phyloP scores from a whole-genome alignment of 1,140 invertebrate genomes.

The Euwallacea fornicatus region DNA sequence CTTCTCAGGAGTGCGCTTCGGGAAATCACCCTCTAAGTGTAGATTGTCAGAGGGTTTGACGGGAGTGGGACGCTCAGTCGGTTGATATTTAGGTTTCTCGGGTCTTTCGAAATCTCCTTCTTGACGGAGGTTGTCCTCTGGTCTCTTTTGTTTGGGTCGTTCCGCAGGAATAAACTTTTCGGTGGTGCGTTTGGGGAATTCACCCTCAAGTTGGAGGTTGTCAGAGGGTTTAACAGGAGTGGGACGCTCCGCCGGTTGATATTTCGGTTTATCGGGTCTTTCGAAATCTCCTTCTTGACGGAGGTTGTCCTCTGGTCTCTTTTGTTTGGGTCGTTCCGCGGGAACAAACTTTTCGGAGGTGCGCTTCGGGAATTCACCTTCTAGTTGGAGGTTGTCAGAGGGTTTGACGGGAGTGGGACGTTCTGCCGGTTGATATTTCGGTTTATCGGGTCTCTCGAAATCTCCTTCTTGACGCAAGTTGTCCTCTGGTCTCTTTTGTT shows the following conservation, averaged over 20 bases:
- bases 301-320: conserved; percentile 61
- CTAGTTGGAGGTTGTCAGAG: conserved; percentile 63
- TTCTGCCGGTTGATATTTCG: conserved; percentile 44
- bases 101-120: conserved; percentile 60
- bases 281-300: conserved; percentile 62
- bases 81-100: conserved; percentile 51
- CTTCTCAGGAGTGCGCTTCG: conserved; percentile 56
- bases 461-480: conserved; percentile 67
- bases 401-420: conserved; percentile 55
- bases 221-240: conserved; percentile 56
- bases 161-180: conserved; percentile 43
- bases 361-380: conserved; percentile 58
- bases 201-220: conserved; percentile 63
- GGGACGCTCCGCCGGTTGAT: conserved; percentile 54
- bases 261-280: conserved; percentile 43
- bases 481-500: conserved; percentile 54
- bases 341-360: conserved; percentile 49
- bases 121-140: conserved; percentile 62
- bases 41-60: conserved; percentile 60
- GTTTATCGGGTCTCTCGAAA: conserved; percentile 56
- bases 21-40: conserved; percentile 60
- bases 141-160: conserved; percentile 54
- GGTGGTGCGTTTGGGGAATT: conserved; percentile 56
- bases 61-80: conserved; percentile 54
- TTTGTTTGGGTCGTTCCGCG: conserved; percentile 55